phyloP scores from a whole-genome alignment of 2,888 invertebrate species.

The Drosophila paramelanica region DNA sequence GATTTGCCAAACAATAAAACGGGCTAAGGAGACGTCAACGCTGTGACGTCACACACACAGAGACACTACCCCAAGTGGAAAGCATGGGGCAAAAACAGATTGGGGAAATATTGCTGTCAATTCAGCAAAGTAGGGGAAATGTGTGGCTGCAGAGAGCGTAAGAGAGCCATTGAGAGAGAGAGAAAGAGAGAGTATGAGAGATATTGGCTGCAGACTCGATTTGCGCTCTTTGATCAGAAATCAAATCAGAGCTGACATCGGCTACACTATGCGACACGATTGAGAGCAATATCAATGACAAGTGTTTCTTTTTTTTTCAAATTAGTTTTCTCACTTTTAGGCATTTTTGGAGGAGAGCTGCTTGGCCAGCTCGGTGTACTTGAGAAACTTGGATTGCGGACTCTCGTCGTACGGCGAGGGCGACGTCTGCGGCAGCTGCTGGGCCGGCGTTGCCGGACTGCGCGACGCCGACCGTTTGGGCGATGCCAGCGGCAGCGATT shows the following conservation, averaged over 20 bases:
- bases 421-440: slow-evolving; percentile 50
- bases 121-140: slow-evolving; percentile 72
- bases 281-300: not conserved
- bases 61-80: slow-evolving; percentile 30
- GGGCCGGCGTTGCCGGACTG: slow-evolving; percentile 71
- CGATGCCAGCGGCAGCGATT: slow-evolving; percentile 67
- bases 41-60: slow-evolving; percentile 61
- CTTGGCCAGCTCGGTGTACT: slow-evolving; percentile 99
- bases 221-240: slow-evolving; percentile 50
- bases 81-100: slow-evolving; percentile 32
- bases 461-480: slow-evolving; percentile 74
- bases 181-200: not conserved
- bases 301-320: no score
- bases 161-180: not conserved
- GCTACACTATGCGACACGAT: slow-evolving; percentile 20
- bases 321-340: slow-evolving; percentile 83
- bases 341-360: slow-evolving; percentile 98
- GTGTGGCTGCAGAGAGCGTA: slow-evolving; percentile 53
- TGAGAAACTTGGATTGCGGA: slow-evolving; percentile 98
- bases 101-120: slow-evolving; percentile 60
- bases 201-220: slow-evolving; percentile 12
- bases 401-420: slow-evolving; percentile 91
- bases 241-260: slow-evolving; percentile 18
- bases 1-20: slow-evolving; percentile 66
- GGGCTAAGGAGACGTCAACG: slow-evolving; percentile 37